Base-by-base conservation (phyloP, 2,797 vertebrate genomes). In the Mionectes olivaceus region DNA sequence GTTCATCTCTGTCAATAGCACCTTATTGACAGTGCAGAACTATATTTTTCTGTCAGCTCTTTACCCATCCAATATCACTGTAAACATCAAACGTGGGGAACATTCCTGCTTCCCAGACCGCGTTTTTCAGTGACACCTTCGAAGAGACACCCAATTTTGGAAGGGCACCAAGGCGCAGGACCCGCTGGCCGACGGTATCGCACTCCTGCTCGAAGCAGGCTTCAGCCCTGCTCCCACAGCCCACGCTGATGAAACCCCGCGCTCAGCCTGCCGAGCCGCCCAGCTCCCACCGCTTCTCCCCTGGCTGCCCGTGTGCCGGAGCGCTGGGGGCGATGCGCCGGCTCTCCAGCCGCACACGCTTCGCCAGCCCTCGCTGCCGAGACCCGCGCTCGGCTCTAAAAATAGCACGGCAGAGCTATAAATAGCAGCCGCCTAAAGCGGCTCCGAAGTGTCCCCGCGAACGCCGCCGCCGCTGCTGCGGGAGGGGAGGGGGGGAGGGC, bases 141-240 rank as follows among this genome's bases (percentile, higher is more conserved):
- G 2, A 19, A 61, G 77, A 44, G 25, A 43, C 5, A 4, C 5
- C 2, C 1, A 0, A 12, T 3, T 15, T 39, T 7, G 23, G 59
- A 65, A 19, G 3, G 1, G 4, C 53, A 19, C 10, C 2, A 2
- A 33, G 30, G n/a, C 21, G 1, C 11, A 27, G 41, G 39, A 22
- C 7, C 2, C 2, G 1, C 61, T 28, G 46, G 16, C 18, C 0
- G 5, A 5, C 44, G 2, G 0, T 2, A 9, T 1, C 1, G 5
- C 3, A 2, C 32, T 41, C 35, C 35, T 6, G 37, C 8, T 30
- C 5, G 28, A 50, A 17, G 1, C 63, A 50, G 28, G 1, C 63
- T 61, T 39, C 32, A n/a, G n/a, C 24, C 39, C 9, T 33, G 14
- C 41, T 33, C 4, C n/a, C 57, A 11, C 39, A 50, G 10, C 37